Percentiles rank a stretch among this genome's conserved stretches.
These are phyloP conservation scores for Podargus strigoides DNA, from an alignment of 2,797 vertebrate genomes.

Conservation along the genomic window DNA sequence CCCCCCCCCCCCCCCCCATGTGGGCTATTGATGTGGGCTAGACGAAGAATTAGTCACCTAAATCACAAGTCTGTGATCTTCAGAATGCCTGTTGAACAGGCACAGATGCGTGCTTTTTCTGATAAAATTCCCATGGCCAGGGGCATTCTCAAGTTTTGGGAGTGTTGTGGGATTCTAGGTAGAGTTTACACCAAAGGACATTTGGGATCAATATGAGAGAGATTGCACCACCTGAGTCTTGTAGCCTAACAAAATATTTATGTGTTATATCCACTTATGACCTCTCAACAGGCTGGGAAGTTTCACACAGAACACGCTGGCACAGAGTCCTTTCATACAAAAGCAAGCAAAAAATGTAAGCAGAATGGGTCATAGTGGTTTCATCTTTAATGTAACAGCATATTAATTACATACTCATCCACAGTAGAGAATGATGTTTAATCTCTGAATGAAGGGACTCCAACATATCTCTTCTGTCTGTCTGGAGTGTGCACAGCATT, in stretches of 20 bases:
- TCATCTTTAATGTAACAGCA: neutral
- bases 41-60: neutral
- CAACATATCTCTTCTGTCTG: neutral
- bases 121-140: neutral
- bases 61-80: neutral
- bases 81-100: neutral
- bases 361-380: neutral
- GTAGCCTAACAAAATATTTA: neutral
- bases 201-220: neutral
- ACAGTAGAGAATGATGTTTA: neutral
- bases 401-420: neutral
- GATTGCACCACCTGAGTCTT: accelerated
- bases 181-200: neutral
- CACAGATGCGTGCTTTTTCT: neutral
- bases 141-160: neutral
- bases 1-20: too few relatives aligned
- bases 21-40: neutral
- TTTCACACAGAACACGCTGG: neutral
- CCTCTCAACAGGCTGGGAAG: neutral
- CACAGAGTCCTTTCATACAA: neutral
- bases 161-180: neutral
- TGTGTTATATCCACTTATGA: neutral
- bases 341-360: neutral
- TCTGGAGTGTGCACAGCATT: neutral
- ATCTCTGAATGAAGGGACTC: neutral